Evolutionary conservation across 2,888 invertebrate species (phyloP).

Genomic region (Tetropium fuscum): DNA sequence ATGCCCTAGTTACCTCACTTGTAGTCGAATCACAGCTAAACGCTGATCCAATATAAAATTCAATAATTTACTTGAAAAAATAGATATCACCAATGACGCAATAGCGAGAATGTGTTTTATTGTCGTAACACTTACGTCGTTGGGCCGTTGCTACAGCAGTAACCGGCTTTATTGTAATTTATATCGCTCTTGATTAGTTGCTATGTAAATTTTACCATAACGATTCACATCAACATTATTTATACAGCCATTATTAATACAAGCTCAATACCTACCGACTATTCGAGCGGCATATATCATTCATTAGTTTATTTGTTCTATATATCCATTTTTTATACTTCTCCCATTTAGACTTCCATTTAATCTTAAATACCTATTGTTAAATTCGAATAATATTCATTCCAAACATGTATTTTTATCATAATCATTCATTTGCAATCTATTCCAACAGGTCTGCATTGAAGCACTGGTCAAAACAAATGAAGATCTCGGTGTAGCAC

Average conservation of each 20-base stretch:
- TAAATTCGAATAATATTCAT: constrained; percentile 35
- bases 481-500: not conserved
- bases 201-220: constrained; percentile 28
- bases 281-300: constrained; percentile 8
- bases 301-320: constrained; percentile 25
- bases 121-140: constrained; percentile 1
- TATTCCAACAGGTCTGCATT: constrained; percentile 13
- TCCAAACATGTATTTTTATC: constrained; percentile 30
- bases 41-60: too few relatives aligned
- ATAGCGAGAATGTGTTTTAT: not conserved
- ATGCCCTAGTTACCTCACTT: too few relatives aligned
- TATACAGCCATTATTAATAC: constrained; percentile 21
- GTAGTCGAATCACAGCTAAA: too few relatives aligned
- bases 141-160: constrained; percentile 1
- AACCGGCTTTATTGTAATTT: constrained; percentile 12
- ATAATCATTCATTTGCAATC: constrained; percentile 33
- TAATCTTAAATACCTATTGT: constrained; percentile 45
- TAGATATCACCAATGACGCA: not conserved
- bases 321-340: constrained; percentile 12
- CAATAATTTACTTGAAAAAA: not conserved
- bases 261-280: constrained; percentile 20
- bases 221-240: constrained; percentile 24
- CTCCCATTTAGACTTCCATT: constrained; percentile 25
- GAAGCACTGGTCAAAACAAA: constrained; percentile 13
- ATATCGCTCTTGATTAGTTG: constrained; percentile 24